Evolutionary conservation across 2,797 vertebrate genomes (phyloP).

Genomic region (Hoplostethus atlanticus): DNA sequence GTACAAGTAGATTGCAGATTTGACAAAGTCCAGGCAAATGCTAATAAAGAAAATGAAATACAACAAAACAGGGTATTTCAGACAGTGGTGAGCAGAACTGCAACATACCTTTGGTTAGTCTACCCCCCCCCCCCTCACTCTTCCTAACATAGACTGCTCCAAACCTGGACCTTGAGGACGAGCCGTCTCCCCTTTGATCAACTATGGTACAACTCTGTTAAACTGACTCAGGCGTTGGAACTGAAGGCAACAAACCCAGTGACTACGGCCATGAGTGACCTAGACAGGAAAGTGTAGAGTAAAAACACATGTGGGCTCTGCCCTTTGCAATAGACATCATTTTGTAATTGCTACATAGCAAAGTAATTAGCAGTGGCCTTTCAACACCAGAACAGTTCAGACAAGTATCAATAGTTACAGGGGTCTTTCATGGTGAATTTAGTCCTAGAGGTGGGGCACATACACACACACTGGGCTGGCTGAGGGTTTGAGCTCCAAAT

Average conservation of each 20-base stretch:
- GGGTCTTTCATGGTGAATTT: conserved; percentile 5
- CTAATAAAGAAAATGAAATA: conserved; percentile 53
- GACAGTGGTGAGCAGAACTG: conserved; percentile 72
- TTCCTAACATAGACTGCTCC: conserved; percentile 5
- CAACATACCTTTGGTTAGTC: conserved; percentile 89
- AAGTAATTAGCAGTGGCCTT: conserved; percentile 11
- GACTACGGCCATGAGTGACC: conserved; percentile 10
- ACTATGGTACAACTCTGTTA: too few species aligned
- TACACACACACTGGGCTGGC: conserved; percentile 26
- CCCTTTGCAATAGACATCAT: conserved; percentile 82
- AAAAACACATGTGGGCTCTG: conserved; percentile 85
- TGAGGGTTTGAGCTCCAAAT: conserved; percentile 75
- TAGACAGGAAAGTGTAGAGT: conserved; percentile 38
- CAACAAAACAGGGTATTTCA: conserved; percentile 38
- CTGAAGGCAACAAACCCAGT: conserved; percentile 15
- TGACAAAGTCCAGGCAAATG: conserved; percentile 73
- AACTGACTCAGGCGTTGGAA: background rate
- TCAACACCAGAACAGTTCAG: conserved; percentile 26
- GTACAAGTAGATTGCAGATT: conserved; percentile 72
- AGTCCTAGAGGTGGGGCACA: background rate
- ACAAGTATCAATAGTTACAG: background rate
- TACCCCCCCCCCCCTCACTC: background rate
- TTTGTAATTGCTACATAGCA: conserved; percentile 68
- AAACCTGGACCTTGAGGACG: conserved; percentile 23
- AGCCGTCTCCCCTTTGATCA: conserved; percentile 20